A percentile compares a stretch with the other conserved stretches of the same genome.
Conservation (phyloP, 2,888 invertebrate genomes). For the Epinotia brunnichana region DNA sequence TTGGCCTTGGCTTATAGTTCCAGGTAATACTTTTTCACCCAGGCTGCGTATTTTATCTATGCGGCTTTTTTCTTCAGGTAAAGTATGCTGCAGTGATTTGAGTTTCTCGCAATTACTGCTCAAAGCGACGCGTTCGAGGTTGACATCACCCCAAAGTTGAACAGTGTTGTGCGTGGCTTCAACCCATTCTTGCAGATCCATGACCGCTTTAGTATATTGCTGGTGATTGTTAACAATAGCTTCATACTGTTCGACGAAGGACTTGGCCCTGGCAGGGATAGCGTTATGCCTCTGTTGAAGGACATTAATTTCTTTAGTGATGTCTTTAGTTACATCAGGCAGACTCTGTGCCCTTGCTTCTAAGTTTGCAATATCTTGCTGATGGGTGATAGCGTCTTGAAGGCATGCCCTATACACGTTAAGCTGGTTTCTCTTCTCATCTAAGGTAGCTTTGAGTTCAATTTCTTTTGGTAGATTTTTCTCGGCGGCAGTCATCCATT, state of each 20-base stretch:
- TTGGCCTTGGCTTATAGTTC: conserved; percentile 92
- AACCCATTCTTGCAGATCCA: conserved; percentile 94
- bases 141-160: conserved; percentile 91
- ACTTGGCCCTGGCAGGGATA: conserved; percentile 87
- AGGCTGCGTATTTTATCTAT: conserved; percentile 90
- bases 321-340: conserved; percentile 90
- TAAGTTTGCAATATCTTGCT: conserved; percentile 92
- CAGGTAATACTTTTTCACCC: conserved; percentile 95
- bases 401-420: conserved; percentile 91
- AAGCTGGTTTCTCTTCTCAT: conserved; percentile 95
- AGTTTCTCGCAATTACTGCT: conserved; percentile 94
- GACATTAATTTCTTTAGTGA: conserved; percentile 87
- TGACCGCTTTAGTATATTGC: conserved; percentile 92
- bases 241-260: conserved; percentile 93
- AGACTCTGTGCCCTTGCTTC: conserved; percentile 91
- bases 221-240: conserved; percentile 94
- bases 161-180: conserved; percentile 93
- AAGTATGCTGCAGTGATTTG: conserved; percentile 89
- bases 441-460: conserved; percentile 92
- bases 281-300: conserved; percentile 89
- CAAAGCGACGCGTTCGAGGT: conserved; percentile 91
- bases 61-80: conserved; percentile 93
- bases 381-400: conserved; percentile 92
- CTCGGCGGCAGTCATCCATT: conserved; percentile 91
- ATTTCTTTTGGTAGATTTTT: conserved; percentile 90